phyloP scores from a whole-genome alignment of 2,797 vertebrate genomes.

The Poecilia velifera region DNA sequence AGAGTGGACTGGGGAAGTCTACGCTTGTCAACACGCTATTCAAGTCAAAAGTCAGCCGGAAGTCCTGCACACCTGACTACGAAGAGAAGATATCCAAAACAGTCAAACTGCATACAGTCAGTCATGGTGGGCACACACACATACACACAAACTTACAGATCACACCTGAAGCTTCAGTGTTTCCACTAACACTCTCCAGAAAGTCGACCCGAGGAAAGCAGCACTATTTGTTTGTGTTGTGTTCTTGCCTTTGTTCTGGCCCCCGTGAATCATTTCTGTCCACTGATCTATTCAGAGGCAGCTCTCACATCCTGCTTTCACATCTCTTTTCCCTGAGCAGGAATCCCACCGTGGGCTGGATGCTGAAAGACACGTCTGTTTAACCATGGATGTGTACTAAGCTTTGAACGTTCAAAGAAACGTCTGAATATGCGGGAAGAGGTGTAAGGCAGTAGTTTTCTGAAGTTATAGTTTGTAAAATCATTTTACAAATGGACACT shows the following conservation, averaged over 20 bases:
- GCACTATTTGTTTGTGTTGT: background rate
- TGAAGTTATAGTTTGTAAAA: background rate
- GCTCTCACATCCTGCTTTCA: conserved; percentile 33
- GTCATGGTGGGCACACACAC: conserved; percentile 78
- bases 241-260: background rate
- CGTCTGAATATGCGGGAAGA: background rate
- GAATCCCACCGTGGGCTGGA: background rate
- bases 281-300: background rate
- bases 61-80: conserved; percentile 74
- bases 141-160: conserved; percentile 8
- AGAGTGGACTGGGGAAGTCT: conserved; percentile 94
- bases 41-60: conserved; percentile 93
- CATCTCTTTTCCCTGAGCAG: conserved; percentile 19
- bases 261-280: background rate
- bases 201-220: background rate
- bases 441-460: background rate
- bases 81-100: conserved; percentile 87
- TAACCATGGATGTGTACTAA: background rate
- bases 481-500: background rate
- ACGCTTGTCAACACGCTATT: conserved; percentile 96
- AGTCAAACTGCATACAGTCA: conserved; percentile 88
- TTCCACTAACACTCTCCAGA: background rate
- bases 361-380: background rate
- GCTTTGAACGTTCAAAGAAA: background rate
- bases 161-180: background rate